A percentile compares a stretch with the other conserved stretches of the same genome.
Evolutionary conservation across 2,888 invertebrate species (phyloP).

Genomic region (Teleiodes luculella): DNA sequence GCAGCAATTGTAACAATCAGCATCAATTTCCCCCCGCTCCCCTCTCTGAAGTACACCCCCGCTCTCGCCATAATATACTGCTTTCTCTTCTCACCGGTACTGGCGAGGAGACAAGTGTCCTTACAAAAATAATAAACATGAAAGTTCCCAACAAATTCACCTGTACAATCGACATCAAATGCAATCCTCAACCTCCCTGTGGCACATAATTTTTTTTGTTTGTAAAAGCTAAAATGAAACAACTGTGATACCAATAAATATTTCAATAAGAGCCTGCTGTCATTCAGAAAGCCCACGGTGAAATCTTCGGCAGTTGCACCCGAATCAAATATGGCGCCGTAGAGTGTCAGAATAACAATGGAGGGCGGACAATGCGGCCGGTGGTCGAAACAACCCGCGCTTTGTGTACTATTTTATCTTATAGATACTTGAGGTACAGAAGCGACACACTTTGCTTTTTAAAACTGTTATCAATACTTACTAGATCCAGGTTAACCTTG

Average conservation of each 20-base stretch:
- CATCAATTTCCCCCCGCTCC: constrained; percentile 52
- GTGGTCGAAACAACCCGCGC: constrained; percentile 65
- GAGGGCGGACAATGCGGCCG: constrained; percentile 60
- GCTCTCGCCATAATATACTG: constrained; percentile 31
- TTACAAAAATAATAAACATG: no score
- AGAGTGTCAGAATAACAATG: constrained; percentile 69
- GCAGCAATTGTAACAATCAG: constrained; percentile 71
- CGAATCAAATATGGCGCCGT: constrained; percentile 20
- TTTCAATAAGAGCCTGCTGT: no score
- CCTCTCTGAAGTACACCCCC: constrained; percentile 24
- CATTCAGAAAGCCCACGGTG: background rate
- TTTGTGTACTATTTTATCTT: constrained; percentile 50
- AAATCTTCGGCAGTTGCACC: constrained; percentile 6
- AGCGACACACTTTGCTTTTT: background rate
- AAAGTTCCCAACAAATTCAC: no score
- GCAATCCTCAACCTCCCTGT: no score
- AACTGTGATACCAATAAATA: no score
- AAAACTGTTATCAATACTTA: no score
- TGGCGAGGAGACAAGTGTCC: constrained; percentile 16
- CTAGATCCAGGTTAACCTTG: no score
- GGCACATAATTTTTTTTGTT: no score
- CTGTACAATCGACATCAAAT: no score
- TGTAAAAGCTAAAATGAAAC: no score
- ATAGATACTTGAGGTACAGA: constrained; percentile 36
- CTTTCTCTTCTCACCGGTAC: constrained; percentile 75